Percentiles rank a stretch among this genome's conserved stretches.
Conservation (phyloP, 2,797 vertebrate genomes). For the Spondyliosoma cantharus region DNA sequence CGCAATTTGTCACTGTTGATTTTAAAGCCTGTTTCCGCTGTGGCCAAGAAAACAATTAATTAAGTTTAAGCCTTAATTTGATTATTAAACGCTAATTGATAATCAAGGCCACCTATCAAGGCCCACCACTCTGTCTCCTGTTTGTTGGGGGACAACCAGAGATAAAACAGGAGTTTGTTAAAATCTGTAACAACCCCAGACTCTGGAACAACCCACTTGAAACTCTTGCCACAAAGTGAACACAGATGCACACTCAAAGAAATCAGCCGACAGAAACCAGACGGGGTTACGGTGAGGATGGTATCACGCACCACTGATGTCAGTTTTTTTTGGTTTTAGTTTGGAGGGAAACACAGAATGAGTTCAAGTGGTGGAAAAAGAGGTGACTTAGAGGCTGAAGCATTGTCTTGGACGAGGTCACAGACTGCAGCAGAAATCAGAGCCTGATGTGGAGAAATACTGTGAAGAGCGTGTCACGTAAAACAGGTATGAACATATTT, state of each 20-base stretch:
- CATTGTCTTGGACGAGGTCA: not conserved
- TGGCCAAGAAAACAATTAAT: not conserved
- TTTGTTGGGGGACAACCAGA: conserved; percentile 45
- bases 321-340: not conserved
- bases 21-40: not conserved
- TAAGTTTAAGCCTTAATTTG: not conserved
- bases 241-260: conserved; percentile 69
- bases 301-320: conserved; percentile 32
- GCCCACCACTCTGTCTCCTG: conserved; percentile 26
- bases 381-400: not conserved
- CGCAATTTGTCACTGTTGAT: not conserved
- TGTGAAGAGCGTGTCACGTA: not conserved
- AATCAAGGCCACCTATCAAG: not conserved
- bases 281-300: conserved; percentile 29
- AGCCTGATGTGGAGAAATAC: conserved; percentile 22
- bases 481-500: conserved; percentile 38
- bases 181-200: conserved; percentile 56
- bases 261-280: conserved; percentile 56
- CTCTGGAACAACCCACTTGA: conserved; percentile 61
- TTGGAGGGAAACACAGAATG: conserved; percentile 4
- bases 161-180: conserved; percentile 56
- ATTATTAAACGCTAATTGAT: not conserved
- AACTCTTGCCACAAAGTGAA: conserved; percentile 76
- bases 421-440: conserved; percentile 12
- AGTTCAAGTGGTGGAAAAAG: conserved; percentile 7